phyloP scores from a whole-genome alignment of 2,888 invertebrate genomes.

The Himalopsyche japonica region DNA sequence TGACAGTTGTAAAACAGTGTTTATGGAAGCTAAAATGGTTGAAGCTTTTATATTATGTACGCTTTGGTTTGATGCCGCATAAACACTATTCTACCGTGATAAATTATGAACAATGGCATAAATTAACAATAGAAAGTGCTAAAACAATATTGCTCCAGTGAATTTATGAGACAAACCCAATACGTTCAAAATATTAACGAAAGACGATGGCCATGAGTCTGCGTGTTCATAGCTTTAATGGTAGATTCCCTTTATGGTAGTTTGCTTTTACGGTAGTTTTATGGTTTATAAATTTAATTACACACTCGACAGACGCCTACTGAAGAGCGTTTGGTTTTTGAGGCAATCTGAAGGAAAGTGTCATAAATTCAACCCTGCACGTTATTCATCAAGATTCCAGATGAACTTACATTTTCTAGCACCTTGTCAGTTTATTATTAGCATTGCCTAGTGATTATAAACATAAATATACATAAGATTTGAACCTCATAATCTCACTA shows the following conservation, averaged over 20 bases:
- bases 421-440: not conserved
- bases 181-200: slow-evolving; percentile 5
- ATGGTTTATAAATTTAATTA: slow-evolving; percentile 20
- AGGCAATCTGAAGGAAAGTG: not conserved
- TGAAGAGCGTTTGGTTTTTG: not conserved
- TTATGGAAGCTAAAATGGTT: not conserved
- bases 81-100: not conserved
- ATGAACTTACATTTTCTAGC: not conserved
- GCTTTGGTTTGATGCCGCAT: not conserved
- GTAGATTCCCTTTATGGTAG: not conserved
- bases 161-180: not conserved
- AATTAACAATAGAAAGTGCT: not conserved
- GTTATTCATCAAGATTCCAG: slow-evolving; percentile 2
- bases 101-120: not conserved
- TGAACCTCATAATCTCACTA: no score
- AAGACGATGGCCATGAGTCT: not conserved
- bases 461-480: no score
- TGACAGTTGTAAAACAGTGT: not conserved
- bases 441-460: no score
- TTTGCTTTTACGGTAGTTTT: slow-evolving; percentile 4
- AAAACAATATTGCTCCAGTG: not conserved
- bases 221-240: slow-evolving; percentile 4
- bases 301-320: not conserved
- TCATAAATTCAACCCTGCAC: not conserved
- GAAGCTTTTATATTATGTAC: not conserved